phyloP scores from a whole-genome alignment of 2,113 vertebrate genomes.

The Gymnocephalus cernua region DNA sequence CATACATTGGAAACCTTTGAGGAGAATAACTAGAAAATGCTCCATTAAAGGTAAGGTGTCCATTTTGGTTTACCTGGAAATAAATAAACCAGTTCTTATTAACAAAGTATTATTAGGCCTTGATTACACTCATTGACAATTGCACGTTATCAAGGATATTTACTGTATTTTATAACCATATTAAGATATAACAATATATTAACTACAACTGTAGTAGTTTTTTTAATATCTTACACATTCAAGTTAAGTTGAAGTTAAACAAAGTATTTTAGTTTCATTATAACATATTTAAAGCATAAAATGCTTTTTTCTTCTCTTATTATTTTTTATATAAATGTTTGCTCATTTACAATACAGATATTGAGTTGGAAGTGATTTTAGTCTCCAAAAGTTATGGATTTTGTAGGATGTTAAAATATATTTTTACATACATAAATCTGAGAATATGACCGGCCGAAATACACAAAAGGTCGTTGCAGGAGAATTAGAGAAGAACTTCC shows the following conservation, averaged over 20 bases:
- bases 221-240: no score
- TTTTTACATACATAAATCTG: constrained; percentile 63
- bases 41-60: constrained; percentile 74
- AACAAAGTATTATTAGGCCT: background rate
- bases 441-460: constrained; percentile 28
- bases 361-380: background rate
- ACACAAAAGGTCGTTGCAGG: constrained; percentile 38
- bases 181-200: background rate
- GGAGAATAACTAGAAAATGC: background rate
- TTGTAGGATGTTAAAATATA: background rate
- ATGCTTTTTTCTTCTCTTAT: background rate
- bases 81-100: background rate
- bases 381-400: background rate
- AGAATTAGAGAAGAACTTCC: constrained; percentile 61
- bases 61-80: constrained; percentile 81
- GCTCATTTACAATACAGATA: background rate
- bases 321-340: background rate
- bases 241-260: no score
- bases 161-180: background rate
- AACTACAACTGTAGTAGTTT: no score
- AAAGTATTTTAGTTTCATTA: no score
- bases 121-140: background rate
- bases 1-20: constrained; percentile 47
- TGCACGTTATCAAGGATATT: background rate
- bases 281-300: no score